Percentiles rank a stretch among this genome's conserved stretches.
Evolutionary conservation across 2,888 invertebrate genomes (phyloP).

Genomic region (Latrodectus hesperus): DNA sequence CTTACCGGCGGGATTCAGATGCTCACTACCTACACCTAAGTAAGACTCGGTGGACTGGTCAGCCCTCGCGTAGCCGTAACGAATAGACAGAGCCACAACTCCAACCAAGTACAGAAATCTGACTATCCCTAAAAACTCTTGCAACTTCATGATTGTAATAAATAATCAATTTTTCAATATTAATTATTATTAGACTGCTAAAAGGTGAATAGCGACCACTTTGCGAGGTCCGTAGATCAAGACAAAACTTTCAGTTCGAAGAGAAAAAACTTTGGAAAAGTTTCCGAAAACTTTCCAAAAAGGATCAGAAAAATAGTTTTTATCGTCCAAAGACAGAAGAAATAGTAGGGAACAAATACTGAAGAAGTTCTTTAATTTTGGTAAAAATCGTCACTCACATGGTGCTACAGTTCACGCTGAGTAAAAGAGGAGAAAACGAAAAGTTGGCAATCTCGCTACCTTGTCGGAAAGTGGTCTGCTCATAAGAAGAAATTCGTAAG

Average conservation of each 20-base stretch:
- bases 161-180: too few relatives aligned
- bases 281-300: not conserved
- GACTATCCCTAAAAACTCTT: not conserved
- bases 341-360: too few relatives aligned
- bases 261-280: not conserved
- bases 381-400: not conserved
- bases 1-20: constrained; percentile 30
- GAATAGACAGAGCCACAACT: constrained; percentile 6
- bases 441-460: not conserved
- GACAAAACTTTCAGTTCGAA: not conserved
- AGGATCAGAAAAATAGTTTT: not conserved
- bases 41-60: not conserved
- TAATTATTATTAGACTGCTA: too few relatives aligned
- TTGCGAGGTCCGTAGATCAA: not conserved
- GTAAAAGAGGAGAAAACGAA: constrained; percentile 7
- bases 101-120: constrained; percentile 6
- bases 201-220: not conserved
- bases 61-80: constrained; percentile 3
- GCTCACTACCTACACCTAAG: constrained; percentile 24
- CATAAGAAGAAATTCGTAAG: constrained; percentile 19
- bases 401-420: not conserved
- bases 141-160: not conserved
- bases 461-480: constrained; percentile 13
- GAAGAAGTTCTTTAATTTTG: not conserved
- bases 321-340: not conserved